A percentile compares a stretch with the other conserved stretches of the same genome.
Evolutionary conservation across 1,140 invertebrate species (phyloP).

Genomic region (Sitophilus oryzae): DNA sequence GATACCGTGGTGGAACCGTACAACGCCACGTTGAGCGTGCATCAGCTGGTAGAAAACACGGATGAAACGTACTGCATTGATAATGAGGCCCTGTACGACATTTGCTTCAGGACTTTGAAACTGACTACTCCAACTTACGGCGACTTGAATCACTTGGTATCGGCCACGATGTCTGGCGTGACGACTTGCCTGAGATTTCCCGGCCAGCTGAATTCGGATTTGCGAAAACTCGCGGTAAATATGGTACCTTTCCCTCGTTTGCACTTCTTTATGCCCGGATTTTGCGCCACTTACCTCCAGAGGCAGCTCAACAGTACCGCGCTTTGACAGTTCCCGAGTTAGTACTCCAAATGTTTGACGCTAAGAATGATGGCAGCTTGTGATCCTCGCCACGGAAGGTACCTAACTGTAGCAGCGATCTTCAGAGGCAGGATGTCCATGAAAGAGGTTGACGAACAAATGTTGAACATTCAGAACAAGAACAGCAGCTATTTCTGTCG

Average conservation of each 20-base stretch:
- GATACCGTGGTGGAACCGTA: conserved; percentile 88
- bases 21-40: conserved; percentile 84
- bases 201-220: conserved; percentile 81
- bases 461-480: conserved; percentile 87
- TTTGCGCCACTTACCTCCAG: conserved; percentile 89
- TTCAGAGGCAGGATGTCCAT: conserved; percentile 95
- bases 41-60: conserved; percentile 84
- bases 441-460: conserved; percentile 90
- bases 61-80: conserved; percentile 87
- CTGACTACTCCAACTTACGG: conserved; percentile 83
- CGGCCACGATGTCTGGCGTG: conserved; percentile 81
- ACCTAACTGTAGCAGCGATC: conserved; percentile 89
- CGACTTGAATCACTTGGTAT: conserved; percentile 78
- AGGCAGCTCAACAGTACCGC: conserved; percentile 76
- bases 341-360: conserved; percentile 87
- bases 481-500: conserved; percentile 89
- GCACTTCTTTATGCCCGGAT: conserved; percentile 96
- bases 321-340: conserved; percentile 83
- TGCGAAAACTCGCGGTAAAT: conserved; percentile 92
- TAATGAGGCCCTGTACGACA: conserved; percentile 89
- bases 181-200: conserved; percentile 81
- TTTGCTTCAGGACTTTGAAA: conserved; percentile 87
- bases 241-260: conserved; percentile 96
- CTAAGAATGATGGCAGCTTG: conserved; percentile 97
- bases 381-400: conserved; percentile 86